Percentiles rank a stretch among this genome's conserved stretches.
Conservation (phyloP, 2,888 invertebrate species). For the Petrophora chlorosata region DNA sequence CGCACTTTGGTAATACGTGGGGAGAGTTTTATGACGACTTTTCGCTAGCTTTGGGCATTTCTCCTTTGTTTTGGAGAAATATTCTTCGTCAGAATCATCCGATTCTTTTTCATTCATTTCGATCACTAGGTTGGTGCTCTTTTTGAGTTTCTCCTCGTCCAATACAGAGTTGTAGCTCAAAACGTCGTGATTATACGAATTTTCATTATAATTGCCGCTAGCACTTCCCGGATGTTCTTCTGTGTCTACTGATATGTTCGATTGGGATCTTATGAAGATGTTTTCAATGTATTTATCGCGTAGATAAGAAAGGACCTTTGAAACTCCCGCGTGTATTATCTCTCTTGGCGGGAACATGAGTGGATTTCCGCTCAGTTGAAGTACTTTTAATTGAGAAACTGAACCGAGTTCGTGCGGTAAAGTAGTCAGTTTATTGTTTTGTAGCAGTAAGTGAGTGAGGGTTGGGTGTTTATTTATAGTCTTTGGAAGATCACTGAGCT, state of each 20-base stretch:
- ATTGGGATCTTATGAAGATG: constrained; percentile 57
- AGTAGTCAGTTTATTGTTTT: constrained; percentile 84
- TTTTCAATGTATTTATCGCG: constrained; percentile 61
- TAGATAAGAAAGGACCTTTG: constrained; percentile 60
- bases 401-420: constrained; percentile 86
- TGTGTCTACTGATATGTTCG: constrained; percentile 55
- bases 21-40: constrained; percentile 66
- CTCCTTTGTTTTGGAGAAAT: constrained; percentile 55
- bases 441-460: constrained; percentile 85
- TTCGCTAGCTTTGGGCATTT: constrained; percentile 69
- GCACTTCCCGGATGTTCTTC: no score
- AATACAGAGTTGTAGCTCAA: constrained; percentile 71
- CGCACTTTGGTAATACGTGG: constrained; percentile 71
- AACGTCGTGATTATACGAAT: constrained; percentile 44
- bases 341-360: constrained; percentile 82
- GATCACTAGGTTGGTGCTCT: constrained; percentile 51
- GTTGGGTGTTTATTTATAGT: constrained; percentile 81
- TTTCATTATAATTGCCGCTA: constrained; percentile 39
- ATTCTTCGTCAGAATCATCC: constrained; percentile 53
- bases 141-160: constrained; percentile 51
- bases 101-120: constrained; percentile 64
- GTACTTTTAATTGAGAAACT: constrained; percentile 82
- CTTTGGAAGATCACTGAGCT: constrained; percentile 79
- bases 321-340: constrained; percentile 79
- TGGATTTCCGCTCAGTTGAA: constrained; percentile 86